Conservation (phyloP, 2,113 vertebrate species). For the Melanocharis versteri region DNA sequence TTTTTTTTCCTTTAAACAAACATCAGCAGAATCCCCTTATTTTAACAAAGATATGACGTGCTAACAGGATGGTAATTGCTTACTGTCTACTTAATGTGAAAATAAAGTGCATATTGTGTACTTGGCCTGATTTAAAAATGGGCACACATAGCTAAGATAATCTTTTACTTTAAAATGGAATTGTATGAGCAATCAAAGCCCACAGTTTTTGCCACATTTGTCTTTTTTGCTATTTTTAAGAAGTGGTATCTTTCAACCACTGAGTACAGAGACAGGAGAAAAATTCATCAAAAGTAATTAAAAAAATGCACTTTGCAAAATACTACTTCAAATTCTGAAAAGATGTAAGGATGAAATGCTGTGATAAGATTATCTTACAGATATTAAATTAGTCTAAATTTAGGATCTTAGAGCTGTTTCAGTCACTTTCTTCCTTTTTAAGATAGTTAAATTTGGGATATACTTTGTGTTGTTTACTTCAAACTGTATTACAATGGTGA, state of each 20-base stretch:
- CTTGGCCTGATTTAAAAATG: background rate
- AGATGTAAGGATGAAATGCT: background rate
- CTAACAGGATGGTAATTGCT: background rate
- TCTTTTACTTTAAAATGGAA: background rate
- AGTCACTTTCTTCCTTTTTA: background rate
- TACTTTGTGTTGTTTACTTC: background rate
- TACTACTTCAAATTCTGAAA: background rate
- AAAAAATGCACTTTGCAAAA: background rate
- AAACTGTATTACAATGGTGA: background rate
- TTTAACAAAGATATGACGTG: background rate
- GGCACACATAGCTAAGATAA: background rate
- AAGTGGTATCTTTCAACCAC: background rate
- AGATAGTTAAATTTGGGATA: background rate
- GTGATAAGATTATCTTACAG: background rate
- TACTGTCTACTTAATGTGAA: background rate
- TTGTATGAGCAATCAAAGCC: background rate
- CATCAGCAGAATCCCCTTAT: background rate
- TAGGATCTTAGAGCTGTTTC: background rate
- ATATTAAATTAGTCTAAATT: background rate
- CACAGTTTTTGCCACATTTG: background rate
- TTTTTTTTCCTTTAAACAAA: constrained; percentile 5
- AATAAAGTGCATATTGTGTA: constrained; percentile 24
- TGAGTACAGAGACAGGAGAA: background rate
- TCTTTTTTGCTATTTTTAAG: constrained; percentile 12
- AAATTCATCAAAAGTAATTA: background rate